Percentiles rank a stretch among this genome's conserved stretches.
phyloP scores from a whole-genome alignment of 2,797 vertebrate genomes.

The Bradypodion pumilum region DNA sequence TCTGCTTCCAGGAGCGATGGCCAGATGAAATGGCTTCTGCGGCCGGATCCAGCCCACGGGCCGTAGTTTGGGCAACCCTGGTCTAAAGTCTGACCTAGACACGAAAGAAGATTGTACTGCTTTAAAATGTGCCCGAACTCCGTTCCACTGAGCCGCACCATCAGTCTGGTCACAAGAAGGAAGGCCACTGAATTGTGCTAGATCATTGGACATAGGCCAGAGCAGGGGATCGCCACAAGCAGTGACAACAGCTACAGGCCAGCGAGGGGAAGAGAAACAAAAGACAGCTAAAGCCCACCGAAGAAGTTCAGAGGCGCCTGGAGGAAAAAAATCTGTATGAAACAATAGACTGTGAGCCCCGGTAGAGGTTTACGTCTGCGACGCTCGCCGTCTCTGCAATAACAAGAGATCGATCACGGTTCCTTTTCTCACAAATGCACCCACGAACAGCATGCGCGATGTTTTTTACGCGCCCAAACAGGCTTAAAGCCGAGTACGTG shows the following conservation, averaged over 20 bases:
- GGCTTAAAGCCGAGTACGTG: neutral
- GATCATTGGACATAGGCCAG: slow-evolving; percentile 4
- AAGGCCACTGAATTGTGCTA: neutral
- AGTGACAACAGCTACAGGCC: neutral
- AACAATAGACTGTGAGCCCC: neutral
- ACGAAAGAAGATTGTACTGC: too few species aligned
- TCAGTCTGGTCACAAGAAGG: neutral
- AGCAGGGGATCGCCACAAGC: neutral
- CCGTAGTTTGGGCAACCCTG: too few species aligned
- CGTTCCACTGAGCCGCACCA: neutral
- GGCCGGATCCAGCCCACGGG: too few species aligned
- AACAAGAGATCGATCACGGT: neutral
- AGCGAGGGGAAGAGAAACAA: neutral
- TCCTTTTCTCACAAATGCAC: neutral
- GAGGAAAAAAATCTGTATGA: slow-evolving; percentile 10
- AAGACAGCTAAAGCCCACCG: neutral
- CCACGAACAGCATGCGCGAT: neutral
- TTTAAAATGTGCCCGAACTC: neutral
- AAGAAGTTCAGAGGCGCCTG: slow-evolving; percentile 9
- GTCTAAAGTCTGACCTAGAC: too few species aligned
- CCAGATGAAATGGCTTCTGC: too few species aligned
- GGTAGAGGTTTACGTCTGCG: neutral
- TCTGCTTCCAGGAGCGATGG: too few species aligned
- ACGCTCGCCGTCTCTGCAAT: neutral
- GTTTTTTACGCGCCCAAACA: neutral